Percentiles rank a stretch among this genome's conserved stretches.
These are phyloP conservation scores for Yponomeuta malinellus DNA, from an alignment of 2,888 invertebrate genomes.

Conservation along the genomic window DNA sequence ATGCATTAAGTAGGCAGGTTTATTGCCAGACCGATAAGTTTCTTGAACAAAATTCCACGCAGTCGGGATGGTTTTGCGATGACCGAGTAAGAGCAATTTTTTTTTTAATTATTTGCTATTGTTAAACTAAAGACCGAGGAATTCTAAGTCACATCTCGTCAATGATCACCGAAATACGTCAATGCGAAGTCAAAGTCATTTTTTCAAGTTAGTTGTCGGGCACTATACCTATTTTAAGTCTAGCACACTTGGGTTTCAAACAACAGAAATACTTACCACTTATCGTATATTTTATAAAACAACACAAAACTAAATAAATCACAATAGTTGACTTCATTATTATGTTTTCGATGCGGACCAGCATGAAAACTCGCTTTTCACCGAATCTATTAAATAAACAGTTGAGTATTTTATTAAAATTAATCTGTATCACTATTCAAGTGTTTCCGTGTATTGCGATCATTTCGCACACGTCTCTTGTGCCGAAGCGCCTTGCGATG, in stretches of 20 bases:
- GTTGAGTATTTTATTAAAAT: slow-evolving; percentile 19
- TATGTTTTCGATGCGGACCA: slow-evolving; percentile 8
- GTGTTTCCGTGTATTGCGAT: neutral
- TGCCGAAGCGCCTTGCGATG: neutral
- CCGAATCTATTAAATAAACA: slow-evolving; percentile 11
- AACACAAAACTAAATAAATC: slow-evolving; percentile 37
- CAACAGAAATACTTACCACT: slow-evolving; percentile 34
- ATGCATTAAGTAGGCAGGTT: too few relatives aligned
- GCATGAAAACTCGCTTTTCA: slow-evolving; percentile 18
- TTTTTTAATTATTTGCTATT: too few relatives aligned
- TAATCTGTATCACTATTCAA: slow-evolving; percentile 18
- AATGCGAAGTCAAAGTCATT: too few relatives aligned
- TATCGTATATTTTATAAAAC: slow-evolving; percentile 31
- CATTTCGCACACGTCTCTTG: neutral
- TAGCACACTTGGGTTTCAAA: neutral
- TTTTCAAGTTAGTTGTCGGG: neutral
- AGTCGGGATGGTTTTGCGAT: too few relatives aligned
- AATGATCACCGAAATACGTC: too few relatives aligned
- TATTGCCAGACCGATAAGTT: too few relatives aligned
- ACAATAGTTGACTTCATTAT: slow-evolving; percentile 38
- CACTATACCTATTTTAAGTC: neutral
- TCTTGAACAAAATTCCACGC: too few relatives aligned
- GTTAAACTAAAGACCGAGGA: too few relatives aligned
- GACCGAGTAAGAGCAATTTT: too few relatives aligned
- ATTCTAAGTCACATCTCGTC: too few relatives aligned